A percentile compares a stretch with the other conserved stretches of the same genome.
phyloP scores from a whole-genome alignment of 2,888 invertebrate species.

The Eurytoma adleriae region DNA sequence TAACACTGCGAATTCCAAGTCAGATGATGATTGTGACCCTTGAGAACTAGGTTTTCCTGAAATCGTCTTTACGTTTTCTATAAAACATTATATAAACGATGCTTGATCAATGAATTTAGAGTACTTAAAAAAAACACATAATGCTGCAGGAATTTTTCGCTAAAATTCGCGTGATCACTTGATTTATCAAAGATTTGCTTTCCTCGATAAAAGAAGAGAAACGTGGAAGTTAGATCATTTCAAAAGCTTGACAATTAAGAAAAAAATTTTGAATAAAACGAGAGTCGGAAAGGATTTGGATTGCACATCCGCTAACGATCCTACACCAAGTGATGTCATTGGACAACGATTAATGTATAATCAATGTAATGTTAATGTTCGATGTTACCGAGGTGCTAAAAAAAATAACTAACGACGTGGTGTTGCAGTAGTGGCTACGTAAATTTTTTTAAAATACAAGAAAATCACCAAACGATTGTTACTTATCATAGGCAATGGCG shows the following conservation, averaged over 20 bases:
- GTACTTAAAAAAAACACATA: constrained; percentile 25
- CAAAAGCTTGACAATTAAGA: constrained; percentile 31
- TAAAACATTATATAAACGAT: constrained; percentile 23
- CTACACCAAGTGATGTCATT: constrained; percentile 49
- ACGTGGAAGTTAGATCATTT: constrained; percentile 6
- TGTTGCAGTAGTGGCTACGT: constrained; percentile 32
- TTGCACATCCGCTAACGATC: constrained; percentile 43
- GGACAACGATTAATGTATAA: constrained; percentile 58
- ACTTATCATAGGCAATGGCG: constrained; percentile 11
- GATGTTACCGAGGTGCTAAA: constrained; percentile 58
- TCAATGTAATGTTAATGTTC: constrained; percentile 57
- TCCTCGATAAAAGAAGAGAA: constrained; percentile 28
- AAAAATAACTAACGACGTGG: constrained; percentile 39
- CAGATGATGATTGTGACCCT: constrained; percentile 27
- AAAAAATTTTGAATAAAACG: constrained; percentile 29
- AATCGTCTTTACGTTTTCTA: constrained; percentile 46
- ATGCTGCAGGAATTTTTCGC: constrained; percentile 46
- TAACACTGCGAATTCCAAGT: constrained; percentile 18
- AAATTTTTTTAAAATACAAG: constrained; percentile 30
- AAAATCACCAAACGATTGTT: constrained; percentile 18
- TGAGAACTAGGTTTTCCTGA: constrained; percentile 28
- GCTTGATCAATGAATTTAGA: constrained; percentile 37
- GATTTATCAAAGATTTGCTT: constrained; percentile 38
- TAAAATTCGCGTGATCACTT: constrained; percentile 37
- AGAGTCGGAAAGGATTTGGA: constrained; percentile 34